Evolutionary conservation across 2,888 invertebrate genomes (phyloP).

Genomic region (Venusia cambrica): DNA sequence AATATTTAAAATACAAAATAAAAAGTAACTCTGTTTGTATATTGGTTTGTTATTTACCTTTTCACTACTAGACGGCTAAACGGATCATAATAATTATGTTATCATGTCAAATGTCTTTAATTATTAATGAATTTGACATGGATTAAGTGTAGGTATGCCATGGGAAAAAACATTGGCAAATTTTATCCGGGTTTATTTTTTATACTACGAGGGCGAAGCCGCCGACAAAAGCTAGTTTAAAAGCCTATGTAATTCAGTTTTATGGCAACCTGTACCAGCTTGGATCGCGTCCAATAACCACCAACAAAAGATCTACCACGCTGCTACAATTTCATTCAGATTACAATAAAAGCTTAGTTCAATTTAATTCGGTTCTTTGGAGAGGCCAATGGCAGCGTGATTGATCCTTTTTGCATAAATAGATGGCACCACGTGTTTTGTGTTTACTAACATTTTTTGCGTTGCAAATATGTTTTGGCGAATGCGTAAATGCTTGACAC

Average conservation of each 20-base stretch:
- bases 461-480: constrained; percentile 10
- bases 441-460: constrained; percentile 29
- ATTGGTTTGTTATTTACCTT: no score
- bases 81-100: no score
- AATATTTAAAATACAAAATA: no score
- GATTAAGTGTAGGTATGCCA: no score
- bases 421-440: constrained; percentile 30
- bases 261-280: constrained; percentile 9
- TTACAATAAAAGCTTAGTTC: background rate
- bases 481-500: constrained; percentile 3
- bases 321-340: constrained; percentile 2
- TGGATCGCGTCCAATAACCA: constrained; percentile 18
- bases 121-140: no score
- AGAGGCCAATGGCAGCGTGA: constrained; percentile 22
- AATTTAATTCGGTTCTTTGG: background rate
- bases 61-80: no score
- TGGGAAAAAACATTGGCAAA: no score
- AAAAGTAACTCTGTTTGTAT: no score
- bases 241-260: constrained; percentile 2
- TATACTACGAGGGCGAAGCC: no score
- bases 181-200: no score
- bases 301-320: background rate
- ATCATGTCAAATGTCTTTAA: no score
- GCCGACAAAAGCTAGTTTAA: no score
- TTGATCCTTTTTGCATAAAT: constrained; percentile 7